Conservation (phyloP, 2,113 vertebrate species). For the Hippolais icterina region DNA sequence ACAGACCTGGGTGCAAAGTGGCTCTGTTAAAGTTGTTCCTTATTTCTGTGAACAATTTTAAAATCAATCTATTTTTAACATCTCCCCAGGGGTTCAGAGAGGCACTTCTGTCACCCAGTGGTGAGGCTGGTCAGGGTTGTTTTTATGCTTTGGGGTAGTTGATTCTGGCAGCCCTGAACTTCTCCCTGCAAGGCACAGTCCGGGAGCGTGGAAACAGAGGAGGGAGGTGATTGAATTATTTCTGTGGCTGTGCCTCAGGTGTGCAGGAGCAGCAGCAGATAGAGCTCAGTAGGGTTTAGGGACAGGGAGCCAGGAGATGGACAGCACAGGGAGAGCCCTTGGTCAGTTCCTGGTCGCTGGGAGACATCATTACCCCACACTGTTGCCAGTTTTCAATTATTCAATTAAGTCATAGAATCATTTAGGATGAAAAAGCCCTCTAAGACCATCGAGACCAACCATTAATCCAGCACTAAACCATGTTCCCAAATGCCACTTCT, state of each 20-base stretch:
- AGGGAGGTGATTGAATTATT: not conserved
- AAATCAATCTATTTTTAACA: not conserved
- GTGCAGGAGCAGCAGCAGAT: not conserved
- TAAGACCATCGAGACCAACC: rapidly evolving
- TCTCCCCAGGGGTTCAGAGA: not conserved
- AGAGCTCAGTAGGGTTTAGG: not conserved
- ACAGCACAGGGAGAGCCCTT: not conserved
- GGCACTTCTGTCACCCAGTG: not conserved
- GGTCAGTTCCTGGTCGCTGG: not conserved
- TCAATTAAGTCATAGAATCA: not conserved
- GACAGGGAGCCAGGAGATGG: not conserved
- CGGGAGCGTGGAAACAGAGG: not conserved
- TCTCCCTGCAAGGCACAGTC: not conserved
- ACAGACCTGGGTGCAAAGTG: not conserved
- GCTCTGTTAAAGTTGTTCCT: not conserved
- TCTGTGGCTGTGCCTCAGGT: not conserved
- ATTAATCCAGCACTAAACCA: not conserved
- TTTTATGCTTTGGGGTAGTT: not conserved
- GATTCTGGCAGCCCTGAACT: not conserved
- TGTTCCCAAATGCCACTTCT: not conserved
- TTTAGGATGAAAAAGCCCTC: not conserved
- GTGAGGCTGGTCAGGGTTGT: not conserved
- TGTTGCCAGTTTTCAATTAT: not conserved
- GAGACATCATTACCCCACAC: not conserved
- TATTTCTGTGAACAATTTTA: not conserved